Conservation (phyloP, 1,140 invertebrate genomes). For the Zaprionus vittiger region DNA sequence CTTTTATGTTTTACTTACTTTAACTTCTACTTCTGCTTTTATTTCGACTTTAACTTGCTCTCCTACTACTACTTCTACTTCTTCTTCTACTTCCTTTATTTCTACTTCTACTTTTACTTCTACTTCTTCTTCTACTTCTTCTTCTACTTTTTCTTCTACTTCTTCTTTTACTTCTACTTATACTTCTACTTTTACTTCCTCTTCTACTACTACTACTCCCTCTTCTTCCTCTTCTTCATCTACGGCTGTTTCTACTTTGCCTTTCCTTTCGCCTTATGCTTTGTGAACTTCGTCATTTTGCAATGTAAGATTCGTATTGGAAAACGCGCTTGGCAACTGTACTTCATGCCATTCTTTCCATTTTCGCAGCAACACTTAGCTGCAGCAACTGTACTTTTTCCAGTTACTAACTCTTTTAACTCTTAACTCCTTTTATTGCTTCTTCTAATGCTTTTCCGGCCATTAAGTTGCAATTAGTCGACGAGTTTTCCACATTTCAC, state of each 20-base stretch:
- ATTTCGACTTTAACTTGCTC: too few species aligned
- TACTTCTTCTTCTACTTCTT: too few species aligned
- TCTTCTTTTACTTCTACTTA: background rate
- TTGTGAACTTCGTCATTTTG: background rate
- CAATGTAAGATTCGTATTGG: background rate
- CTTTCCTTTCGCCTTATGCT: background rate
- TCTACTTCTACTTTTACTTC: background rate
- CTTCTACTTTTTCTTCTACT: background rate
- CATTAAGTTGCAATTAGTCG: constrained; percentile 9
- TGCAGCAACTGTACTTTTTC: constrained; percentile 1
- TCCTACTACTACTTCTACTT: too few species aligned
- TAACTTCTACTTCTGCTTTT: too few species aligned
- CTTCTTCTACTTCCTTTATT: background rate
- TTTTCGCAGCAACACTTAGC: background rate
- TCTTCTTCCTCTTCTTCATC: background rate
- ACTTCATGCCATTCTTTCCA: background rate
- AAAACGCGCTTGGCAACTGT: background rate
- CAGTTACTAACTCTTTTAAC: background rate
- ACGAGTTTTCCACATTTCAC: constrained; percentile 7
- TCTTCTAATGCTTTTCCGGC: background rate
- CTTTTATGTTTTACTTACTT: background rate
- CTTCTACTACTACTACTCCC: background rate
- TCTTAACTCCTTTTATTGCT: background rate
- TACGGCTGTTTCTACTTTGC: background rate
- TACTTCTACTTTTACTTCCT: background rate